Percentiles rank a stretch among this genome's conserved stretches.
Evolutionary conservation across 2,797 vertebrate species (phyloP).

Genomic region (Salmo trutta): DNA sequence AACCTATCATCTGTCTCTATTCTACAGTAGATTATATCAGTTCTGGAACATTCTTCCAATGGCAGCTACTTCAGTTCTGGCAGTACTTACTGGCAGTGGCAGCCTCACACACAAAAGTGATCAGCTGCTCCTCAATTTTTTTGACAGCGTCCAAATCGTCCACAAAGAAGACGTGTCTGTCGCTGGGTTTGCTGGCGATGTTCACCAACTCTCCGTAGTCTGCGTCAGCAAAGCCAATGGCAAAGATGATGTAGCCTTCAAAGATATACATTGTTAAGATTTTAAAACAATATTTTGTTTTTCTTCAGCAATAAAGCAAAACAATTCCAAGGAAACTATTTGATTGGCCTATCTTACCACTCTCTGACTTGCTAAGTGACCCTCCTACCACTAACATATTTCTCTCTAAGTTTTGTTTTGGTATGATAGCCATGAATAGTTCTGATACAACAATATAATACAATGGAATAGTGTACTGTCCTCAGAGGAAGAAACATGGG

Average conservation of each 20-base stretch:
- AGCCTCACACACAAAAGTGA: constrained; percentile 97
- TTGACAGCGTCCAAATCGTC: constrained; percentile 95
- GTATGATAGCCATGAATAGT: not conserved
- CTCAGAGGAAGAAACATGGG: not conserved
- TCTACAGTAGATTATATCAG: no score
- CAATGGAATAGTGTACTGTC: not conserved
- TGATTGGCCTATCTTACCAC: not conserved
- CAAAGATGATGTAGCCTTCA: constrained; percentile 93
- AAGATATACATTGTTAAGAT: not conserved
- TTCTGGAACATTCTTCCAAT: no score
- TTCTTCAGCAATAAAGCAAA: not conserved
- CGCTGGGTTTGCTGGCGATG: constrained; percentile 95
- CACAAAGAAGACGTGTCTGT: constrained; percentile 96
- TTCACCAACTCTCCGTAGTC: constrained; percentile 94
- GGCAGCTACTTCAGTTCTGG: not conserved
- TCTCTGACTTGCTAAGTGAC: not conserved
- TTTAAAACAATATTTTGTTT: constrained; percentile 17
- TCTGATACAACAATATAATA: not conserved
- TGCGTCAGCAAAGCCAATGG: constrained; percentile 95
- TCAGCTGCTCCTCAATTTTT: constrained; percentile 97
- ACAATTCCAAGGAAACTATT: not conserved
- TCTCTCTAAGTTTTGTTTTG: not conserved
- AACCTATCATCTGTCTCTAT: no score
- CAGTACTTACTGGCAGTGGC: constrained; percentile 92
- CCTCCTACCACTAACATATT: not conserved